phyloP scores from a whole-genome alignment of 1,140 invertebrate genomes.

The Orius laevigatus region DNA sequence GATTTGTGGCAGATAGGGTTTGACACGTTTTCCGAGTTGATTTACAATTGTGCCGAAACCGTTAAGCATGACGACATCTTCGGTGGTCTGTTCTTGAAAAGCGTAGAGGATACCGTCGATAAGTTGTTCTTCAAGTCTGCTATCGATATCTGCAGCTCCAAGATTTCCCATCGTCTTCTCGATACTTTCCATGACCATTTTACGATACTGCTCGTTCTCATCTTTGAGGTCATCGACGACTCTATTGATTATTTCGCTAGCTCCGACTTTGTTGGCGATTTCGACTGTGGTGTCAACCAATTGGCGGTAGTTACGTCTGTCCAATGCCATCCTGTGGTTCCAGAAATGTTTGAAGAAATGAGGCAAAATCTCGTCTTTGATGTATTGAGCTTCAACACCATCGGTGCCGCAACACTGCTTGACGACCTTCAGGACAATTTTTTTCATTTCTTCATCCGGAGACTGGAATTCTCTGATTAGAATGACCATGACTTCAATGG shows the following conservation, averaged over 20 bases:
- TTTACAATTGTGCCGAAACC: slow-evolving; percentile 99
- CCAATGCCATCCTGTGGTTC: slow-evolving; percentile 99
- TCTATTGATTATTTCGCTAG: slow-evolving; percentile 94
- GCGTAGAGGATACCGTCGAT: slow-evolving; percentile 99
- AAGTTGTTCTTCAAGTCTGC: slow-evolving; percentile 90
- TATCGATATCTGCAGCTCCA: slow-evolving; percentile 95
- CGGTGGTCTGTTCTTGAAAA: slow-evolving; percentile 98
- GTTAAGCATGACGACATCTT: slow-evolving; percentile 99
- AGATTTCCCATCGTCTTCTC: slow-evolving; percentile 97
- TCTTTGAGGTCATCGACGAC: slow-evolving; percentile 99
- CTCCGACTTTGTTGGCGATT: slow-evolving; percentile 98
- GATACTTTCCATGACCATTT: slow-evolving; percentile 99
- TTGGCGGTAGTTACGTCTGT: slow-evolving; percentile 87
- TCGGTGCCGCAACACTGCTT: slow-evolving; percentile 99
- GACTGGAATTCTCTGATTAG: slow-evolving; percentile 98
- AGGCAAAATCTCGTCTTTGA: slow-evolving; percentile 96
- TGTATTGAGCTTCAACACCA: slow-evolving; percentile 98
- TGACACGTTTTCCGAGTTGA: slow-evolving; percentile 90
- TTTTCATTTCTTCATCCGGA: slow-evolving; percentile 99
- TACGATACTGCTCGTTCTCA: slow-evolving; percentile 98
- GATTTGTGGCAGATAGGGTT: slow-evolving; percentile 97
- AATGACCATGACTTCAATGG: slow-evolving; percentile 98
- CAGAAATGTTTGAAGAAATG: slow-evolving; percentile 99
- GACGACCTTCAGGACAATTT: slow-evolving; percentile 99
- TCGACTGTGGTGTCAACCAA: slow-evolving; percentile 98